Evolutionary conservation across 2,888 invertebrate species (phyloP), one percentile per base, ranked within the genome.

Genomic region (Xanthorhoe designata): DNA sequence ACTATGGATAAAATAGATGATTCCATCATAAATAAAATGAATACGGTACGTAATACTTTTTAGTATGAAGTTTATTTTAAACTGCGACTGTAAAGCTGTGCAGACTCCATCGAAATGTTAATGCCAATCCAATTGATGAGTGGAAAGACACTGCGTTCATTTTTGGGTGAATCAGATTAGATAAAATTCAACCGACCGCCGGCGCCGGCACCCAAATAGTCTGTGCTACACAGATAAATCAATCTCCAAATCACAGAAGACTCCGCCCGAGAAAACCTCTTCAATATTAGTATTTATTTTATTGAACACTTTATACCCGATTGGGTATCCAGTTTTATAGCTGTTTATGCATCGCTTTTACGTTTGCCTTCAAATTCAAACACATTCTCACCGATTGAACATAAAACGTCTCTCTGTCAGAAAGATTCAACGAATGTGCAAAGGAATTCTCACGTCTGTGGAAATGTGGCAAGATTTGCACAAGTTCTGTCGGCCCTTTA

Each of bases 391-490:
- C 76, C 78, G 81, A 80, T 84, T 83, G 83, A 82, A 78, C 83
- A 84, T 85, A 85, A 85, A 86, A 83, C 78, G 80, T 82, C 79
- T 80, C 79, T 72, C 78, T 79, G 80, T 78, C 83, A 80, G 76
- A 82, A 80, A 77, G 81, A 83, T 79, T 82, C 80, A 70, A 75
- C 77, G 79, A 76, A 78, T 77, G 77, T 77, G 74, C 76, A 78
- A 81, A 83, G 77, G 79, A 80, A 82, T 81, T 81, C 76, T 76
- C 80, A 78, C 80, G 75, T 81, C 75, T 78, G 74, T 72, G 62
- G 76, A 77, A 84, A 85, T 82, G 84, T 78, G 78, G 81, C 77
- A 76, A 83, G 81, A 84, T 85, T 86, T 83, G 81, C 79, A 79
- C 80, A 84, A 84, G 83, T 64, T 68, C 38, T 81, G 77, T 70